Evolutionary conservation across 2,797 vertebrate species (phyloP), one percentile per base, ranked within the genome.

Genomic region (Lepilemur ruficaudatus): DNA sequence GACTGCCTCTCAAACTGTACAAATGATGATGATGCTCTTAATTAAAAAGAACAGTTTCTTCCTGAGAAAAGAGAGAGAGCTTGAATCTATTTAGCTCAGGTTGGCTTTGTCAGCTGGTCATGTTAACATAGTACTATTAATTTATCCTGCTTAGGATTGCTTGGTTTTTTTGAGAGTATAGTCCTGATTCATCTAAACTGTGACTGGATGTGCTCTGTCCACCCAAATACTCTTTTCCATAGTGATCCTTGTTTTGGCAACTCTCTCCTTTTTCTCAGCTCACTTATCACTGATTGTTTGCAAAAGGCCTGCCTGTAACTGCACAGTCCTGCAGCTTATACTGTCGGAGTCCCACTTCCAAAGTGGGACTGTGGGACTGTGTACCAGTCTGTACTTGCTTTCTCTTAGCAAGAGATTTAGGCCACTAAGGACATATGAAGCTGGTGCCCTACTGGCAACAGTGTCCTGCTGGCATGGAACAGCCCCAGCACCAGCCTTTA

Each of bases 281-380:
- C 73, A 52, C 61, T 76, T 63, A 28, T 81, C 94, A 35, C 23
- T 9, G 61, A 0, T 63, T 22, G 17, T 59, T 93, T 92, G 0
- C 32, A 90, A 95, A 96, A 78, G 35, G 7, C 61, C 90, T 87
- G 93, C 78, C 65, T 63, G 3, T 14, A 76, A 87, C 55, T 25
- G 32, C 80, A 79, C 83, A 73, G 67, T 92, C 79, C 52, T 85
- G 81, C 57, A 84, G 76, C 46, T 92, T 97, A 85, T 89, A 80
- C 52, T 79, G 76, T 81, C 91, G 93, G 38, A 38, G 38, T 38
- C 38, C 38, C 38, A 38, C 72, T 96, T 98, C 96, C 96, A 96
- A 88, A 96, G 89, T 96, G 93, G 93, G 89, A 70, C 91, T 91
- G 57, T 7, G 10, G 93, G 89, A 70, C 91, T 91, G 57, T 7